Evolutionary conservation across 2,113 vertebrate species (phyloP).

Genomic region (Megaceryle maxima): DNA sequence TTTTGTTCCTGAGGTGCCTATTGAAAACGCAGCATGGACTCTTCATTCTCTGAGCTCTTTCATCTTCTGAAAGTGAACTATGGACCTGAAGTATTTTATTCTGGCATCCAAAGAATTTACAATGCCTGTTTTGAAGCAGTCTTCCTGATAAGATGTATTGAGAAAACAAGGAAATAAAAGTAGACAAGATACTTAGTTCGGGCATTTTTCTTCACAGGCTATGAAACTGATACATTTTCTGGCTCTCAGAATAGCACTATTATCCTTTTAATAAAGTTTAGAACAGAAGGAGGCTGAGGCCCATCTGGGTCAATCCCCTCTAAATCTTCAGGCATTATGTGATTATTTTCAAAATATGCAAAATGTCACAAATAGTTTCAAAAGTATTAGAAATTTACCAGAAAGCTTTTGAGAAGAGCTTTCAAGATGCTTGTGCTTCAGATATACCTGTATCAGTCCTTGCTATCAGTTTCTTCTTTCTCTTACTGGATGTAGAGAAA

Average conservation of each 20-base stretch:
- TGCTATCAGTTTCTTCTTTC: not conserved
- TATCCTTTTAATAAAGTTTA: constrained; percentile 52
- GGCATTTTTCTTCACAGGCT: constrained; percentile 40
- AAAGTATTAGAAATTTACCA: not conserved
- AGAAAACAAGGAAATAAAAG: constrained; percentile 66
- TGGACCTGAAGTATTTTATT: constrained; percentile 48
- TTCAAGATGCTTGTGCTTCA: not conserved
- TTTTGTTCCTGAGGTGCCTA: constrained; percentile 49
- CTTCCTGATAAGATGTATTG: constrained; percentile 34
- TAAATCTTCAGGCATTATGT: constrained; percentile 10
- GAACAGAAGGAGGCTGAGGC: constrained; percentile 1
- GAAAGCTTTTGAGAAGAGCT: not conserved
- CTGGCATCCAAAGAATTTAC: constrained; percentile 50
- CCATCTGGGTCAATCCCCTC: constrained; percentile 32
- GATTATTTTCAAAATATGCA: constrained; percentile 42
- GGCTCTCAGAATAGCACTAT: constrained; percentile 1
- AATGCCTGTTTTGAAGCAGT: constrained; percentile 49
- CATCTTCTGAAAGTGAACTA: constrained; percentile 57
- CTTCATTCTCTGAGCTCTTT: constrained; percentile 33
- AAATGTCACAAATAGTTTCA: constrained; percentile 24
- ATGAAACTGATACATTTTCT: not conserved
- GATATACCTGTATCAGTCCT: not conserved
- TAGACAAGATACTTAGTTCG: constrained; percentile 47
- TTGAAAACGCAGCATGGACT: constrained; percentile 20
- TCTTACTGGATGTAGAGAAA: constrained; percentile 2